Percentiles rank a stretch among this genome's conserved stretches.
Evolutionary conservation across 1,140 invertebrate species (phyloP).

Genomic region (Wiebesia pumilae): DNA sequence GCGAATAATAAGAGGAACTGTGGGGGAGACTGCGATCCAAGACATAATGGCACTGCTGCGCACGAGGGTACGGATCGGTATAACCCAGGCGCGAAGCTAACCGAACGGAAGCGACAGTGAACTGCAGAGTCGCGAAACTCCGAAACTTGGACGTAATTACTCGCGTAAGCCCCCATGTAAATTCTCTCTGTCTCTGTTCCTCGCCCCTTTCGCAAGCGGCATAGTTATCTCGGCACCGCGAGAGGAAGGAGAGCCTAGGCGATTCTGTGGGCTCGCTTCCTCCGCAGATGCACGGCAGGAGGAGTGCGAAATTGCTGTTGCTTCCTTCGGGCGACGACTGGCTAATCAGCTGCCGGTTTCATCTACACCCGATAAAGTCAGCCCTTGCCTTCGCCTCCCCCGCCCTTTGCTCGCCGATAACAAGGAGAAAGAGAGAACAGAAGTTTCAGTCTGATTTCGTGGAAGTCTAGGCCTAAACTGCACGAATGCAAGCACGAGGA

Average conservation of each 20-base stretch:
- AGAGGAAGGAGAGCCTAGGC: conserved; percentile 5
- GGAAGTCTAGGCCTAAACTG: conserved; percentile 3
- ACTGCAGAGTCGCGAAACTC: conserved; percentile 55
- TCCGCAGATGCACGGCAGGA: conserved; percentile 55
- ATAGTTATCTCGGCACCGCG: conserved; percentile 56
- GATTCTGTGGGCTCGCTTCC: conserved; percentile 47
- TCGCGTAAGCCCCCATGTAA: conserved; percentile 55
- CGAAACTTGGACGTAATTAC: conserved; percentile 64
- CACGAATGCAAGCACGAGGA: not conserved
- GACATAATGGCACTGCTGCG: not conserved
- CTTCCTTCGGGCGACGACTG: conserved; percentile 54
- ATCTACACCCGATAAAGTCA: conserved; percentile 54
- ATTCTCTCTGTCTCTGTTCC: conserved; percentile 25
- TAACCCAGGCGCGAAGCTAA: conserved; percentile 17
- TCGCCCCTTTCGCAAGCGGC: conserved; percentile 50
- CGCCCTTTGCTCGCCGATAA: not conserved
- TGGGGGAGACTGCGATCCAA: not conserved
- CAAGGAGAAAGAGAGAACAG: not conserved
- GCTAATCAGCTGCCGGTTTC: conserved; percentile 60
- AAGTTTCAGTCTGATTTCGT: conserved; percentile 7
- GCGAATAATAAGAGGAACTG: not conserved
- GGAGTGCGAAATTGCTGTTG: conserved; percentile 57
- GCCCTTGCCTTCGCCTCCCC: not conserved
- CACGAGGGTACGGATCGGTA: not conserved
- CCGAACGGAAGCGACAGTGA: conserved; percentile 50